Percentiles rank a stretch among this genome's conserved stretches.
Evolutionary conservation across 37 sponge, comb jelly and placozoan genomes (phyloP).

Genomic region (Crambe crambe): DNA sequence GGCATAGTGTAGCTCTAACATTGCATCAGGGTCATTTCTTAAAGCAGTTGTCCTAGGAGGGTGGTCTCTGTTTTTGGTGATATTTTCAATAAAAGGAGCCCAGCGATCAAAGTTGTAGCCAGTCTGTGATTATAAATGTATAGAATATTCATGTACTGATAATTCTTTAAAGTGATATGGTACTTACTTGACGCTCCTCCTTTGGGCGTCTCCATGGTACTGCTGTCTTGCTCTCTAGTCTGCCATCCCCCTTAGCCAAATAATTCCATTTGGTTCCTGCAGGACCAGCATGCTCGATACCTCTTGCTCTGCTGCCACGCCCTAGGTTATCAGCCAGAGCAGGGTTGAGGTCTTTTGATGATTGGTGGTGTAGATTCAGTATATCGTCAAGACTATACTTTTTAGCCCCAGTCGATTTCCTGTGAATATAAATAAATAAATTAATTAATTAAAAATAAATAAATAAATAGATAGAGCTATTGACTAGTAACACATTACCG

Average conservation of each 20-base stretch:
- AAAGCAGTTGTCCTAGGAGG: not conserved
- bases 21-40: not conserved
- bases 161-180: too few relatives aligned
- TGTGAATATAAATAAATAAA: too few relatives aligned
- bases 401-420: not conserved
- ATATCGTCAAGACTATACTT: not conserved
- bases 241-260: too few relatives aligned
- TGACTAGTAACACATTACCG: too few relatives aligned
- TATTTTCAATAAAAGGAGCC: not conserved
- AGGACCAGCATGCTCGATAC: too few relatives aligned
- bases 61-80: not conserved
- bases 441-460: too few relatives aligned
- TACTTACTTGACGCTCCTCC: too few relatives aligned
- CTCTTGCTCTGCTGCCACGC: too few relatives aligned
- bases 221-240: too few relatives aligned
- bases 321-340: not conserved
- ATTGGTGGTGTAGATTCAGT: not conserved
- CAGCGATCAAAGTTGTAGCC: not conserved
- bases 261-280: too few relatives aligned
- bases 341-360: not conserved
- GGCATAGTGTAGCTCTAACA: slow-evolving; percentile 5
- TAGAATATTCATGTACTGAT: not conserved
- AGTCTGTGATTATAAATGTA: not conserved
- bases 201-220: too few relatives aligned
- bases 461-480: too few relatives aligned